These are phyloP conservation scores for Urocitellus parryii DNA, from an alignment of 2,113 vertebrate genomes.

Conservation along the genomic window DNA sequence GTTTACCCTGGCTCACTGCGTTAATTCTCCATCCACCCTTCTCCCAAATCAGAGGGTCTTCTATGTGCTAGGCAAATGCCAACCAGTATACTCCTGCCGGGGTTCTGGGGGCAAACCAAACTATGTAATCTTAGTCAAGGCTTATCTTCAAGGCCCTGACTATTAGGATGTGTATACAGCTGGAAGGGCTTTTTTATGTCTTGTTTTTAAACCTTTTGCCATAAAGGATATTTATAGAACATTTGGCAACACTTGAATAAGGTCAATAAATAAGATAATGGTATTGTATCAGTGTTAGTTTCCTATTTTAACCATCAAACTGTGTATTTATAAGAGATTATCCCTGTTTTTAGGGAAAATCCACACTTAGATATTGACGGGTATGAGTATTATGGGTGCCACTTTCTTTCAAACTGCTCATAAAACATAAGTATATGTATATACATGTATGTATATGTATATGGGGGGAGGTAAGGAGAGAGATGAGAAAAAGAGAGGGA, in stretches of 20 bases:
- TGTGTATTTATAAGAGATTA: slow-evolving; percentile 9
- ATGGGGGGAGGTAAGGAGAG: background rate
- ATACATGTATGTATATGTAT: background rate
- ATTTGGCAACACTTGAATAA: background rate
- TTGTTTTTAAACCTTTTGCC: background rate
- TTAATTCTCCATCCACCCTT: background rate
- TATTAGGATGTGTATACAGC: background rate
- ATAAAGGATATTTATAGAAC: background rate
- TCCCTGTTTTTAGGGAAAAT: slow-evolving; percentile 11
- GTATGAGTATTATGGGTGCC: background rate
- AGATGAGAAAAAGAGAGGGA: background rate
- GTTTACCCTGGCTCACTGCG: background rate
- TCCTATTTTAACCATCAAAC: slow-evolving; percentile 8
- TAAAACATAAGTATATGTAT: background rate
- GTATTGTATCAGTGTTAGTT: background rate
- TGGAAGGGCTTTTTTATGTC: background rate
- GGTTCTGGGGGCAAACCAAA: background rate
- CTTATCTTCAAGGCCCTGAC: background rate
- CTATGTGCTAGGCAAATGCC: background rate
- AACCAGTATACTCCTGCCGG: background rate
- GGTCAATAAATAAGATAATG: slow-evolving; percentile 3
- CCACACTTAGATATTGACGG: background rate
- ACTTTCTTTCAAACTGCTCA: slow-evolving; percentile 50
- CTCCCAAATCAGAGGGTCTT: background rate
- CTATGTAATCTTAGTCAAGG: background rate